Conservation (phyloP, 2,888 invertebrate genomes). For the Caenorhabditis sp. region DNA sequence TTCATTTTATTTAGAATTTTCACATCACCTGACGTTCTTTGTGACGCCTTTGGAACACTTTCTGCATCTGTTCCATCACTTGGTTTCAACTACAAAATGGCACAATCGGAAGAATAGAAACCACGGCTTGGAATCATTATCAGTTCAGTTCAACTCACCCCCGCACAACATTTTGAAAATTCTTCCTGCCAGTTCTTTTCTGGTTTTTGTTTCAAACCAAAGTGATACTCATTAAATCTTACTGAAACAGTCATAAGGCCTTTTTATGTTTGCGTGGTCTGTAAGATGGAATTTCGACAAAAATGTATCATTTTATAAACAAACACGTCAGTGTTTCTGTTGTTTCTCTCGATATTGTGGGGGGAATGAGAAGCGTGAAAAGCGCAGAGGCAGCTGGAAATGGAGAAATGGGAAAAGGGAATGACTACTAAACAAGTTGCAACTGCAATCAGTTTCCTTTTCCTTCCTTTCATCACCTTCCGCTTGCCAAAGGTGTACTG, state of each 20-base stretch:
- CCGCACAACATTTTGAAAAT: not conserved
- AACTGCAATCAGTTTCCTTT: conserved; percentile 5
- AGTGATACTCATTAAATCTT: too few species aligned
- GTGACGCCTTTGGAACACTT: too few species aligned
- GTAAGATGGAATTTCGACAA: too few species aligned
- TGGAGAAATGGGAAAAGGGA: not conserved
- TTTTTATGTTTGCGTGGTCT: too few species aligned
- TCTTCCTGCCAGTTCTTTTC: not conserved
- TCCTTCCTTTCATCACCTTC: not conserved
- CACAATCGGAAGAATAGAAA: not conserved
- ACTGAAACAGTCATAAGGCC: too few species aligned
- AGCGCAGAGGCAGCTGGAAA: not conserved
- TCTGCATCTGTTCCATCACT: not conserved
- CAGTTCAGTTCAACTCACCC: not conserved
- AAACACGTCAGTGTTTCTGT: conserved; percentile 7
- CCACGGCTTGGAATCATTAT: not conserved
- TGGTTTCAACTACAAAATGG: conserved; percentile 2
- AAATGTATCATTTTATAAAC: conserved; percentile 5
- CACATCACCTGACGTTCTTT: not conserved
- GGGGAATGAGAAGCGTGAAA: too few species aligned
- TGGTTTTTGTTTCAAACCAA: not conserved
- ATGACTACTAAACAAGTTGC: not conserved
- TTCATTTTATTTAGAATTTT: too few species aligned
- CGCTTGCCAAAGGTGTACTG: too few species aligned
- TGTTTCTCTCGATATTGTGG: not conserved